Percentiles rank a stretch among this genome's conserved stretches.
phyloP scores from a whole-genome alignment of 2,113 vertebrate genomes.

The Pachypanchax playfairii region DNA sequence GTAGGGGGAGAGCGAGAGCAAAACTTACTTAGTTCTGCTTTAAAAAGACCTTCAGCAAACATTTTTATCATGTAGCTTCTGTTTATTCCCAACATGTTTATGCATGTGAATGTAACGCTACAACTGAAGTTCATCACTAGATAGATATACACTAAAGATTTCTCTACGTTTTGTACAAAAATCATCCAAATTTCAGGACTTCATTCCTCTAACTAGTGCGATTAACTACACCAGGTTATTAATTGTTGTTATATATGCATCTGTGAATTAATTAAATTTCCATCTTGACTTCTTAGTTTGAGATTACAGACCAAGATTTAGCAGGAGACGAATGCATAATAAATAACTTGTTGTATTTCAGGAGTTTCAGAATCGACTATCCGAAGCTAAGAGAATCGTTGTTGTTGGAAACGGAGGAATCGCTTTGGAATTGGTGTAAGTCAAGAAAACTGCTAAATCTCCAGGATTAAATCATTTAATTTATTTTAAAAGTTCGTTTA shows the following conservation, averaged over 20 bases:
- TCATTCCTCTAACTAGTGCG: too few relatives aligned
- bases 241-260: background rate
- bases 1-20: too few relatives aligned
- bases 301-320: background rate
- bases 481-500: background rate
- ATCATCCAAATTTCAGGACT: too few relatives aligned
- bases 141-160: too few relatives aligned
- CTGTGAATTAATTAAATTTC: background rate
- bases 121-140: background rate
- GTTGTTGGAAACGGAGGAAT: conserved; percentile 96
- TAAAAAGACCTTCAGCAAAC: too few relatives aligned
- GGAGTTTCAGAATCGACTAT: conserved; percentile 92
- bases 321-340: too few relatives aligned
- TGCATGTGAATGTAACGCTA: background rate
- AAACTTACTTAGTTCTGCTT: too few relatives aligned
- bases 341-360: conserved; percentile 55
- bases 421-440: conserved; percentile 95
- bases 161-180: too few relatives aligned
- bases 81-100: background rate
- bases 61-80: background rate
- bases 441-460: conserved; percentile 20
- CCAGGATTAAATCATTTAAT: background rate
- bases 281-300: background rate
- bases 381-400: conserved; percentile 86
- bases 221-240: too few relatives aligned